These are phyloP conservation scores for Parnassius apollo DNA, from an alignment of 2,888 invertebrate species.

Conservation along the genomic window DNA sequence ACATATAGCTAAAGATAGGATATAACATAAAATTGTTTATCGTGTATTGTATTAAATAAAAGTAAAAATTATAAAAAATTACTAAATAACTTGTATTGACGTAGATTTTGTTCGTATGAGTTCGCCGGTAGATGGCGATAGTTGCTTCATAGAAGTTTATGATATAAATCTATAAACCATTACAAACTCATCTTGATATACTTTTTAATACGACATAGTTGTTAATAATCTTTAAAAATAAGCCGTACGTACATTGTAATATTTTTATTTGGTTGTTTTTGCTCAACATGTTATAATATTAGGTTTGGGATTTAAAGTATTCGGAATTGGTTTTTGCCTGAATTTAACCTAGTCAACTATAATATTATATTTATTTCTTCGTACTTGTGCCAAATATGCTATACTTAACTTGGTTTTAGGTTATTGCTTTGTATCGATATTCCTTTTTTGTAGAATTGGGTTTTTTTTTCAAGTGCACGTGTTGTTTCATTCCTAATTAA, in stretches of 20 bases:
- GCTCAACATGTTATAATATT: neutral
- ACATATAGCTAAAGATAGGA: neutral
- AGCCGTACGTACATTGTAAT: neutral
- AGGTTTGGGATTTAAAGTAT: neutral
- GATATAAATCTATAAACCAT: neutral
- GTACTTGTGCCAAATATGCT: conserved; percentile 38
- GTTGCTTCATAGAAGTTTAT: conserved; percentile 25
- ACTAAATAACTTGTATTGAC: neutral
- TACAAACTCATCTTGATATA: neutral
- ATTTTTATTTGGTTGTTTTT: neutral
- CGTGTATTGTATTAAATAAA: neutral
- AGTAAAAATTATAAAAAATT: neutral
- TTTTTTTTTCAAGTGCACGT: conserved; percentile 16
- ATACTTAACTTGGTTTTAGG: conserved; percentile 22
- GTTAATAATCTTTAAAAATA: conserved; percentile 8
- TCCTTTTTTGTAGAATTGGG: conserved; percentile 23
- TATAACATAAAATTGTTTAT: neutral
- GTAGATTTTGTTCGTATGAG: conserved; percentile 26
- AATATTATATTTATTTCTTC: conserved; percentile 26
- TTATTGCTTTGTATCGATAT: conserved; percentile 8
- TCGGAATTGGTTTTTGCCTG: conserved; percentile 5
- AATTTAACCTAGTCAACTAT: conserved; percentile 27
- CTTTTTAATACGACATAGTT: conserved; percentile 1
- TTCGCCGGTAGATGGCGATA: conserved; percentile 40
- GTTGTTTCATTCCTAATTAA: conserved; percentile 26